Percentiles rank a stretch among this genome's conserved stretches.
phyloP scores from a whole-genome alignment of 2,888 invertebrate species.

The Thereva unica region DNA sequence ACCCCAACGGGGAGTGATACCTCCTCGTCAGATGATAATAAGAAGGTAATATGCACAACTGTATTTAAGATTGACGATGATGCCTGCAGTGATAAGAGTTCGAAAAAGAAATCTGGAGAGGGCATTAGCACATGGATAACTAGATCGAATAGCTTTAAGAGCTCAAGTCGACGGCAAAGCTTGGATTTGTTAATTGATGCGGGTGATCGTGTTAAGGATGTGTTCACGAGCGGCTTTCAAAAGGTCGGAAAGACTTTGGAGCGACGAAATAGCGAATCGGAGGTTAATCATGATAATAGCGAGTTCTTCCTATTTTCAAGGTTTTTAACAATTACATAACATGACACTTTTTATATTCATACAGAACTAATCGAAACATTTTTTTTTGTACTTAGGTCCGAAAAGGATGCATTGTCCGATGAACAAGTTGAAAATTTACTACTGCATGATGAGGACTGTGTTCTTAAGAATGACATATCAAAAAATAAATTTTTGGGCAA shows the following conservation, averaged over 20 bases:
- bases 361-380: not conserved
- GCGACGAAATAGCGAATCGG: slow-evolving; percentile 72
- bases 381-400: slow-evolving; percentile 47
- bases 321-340: slow-evolving; percentile 48
- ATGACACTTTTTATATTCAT: not conserved
- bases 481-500: slow-evolving; percentile 37
- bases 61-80: slow-evolving; percentile 48
- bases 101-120: slow-evolving; percentile 59
- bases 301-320: slow-evolving; percentile 58
- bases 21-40: slow-evolving; percentile 55
- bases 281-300: slow-evolving; percentile 59
- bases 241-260: slow-evolving; percentile 70
- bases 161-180: slow-evolving; percentile 66
- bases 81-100: slow-evolving; percentile 49
- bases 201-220: slow-evolving; percentile 79
- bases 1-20: slow-evolving; percentile 53
- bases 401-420: slow-evolving; percentile 57
- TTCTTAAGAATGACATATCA: slow-evolving; percentile 45
- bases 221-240: slow-evolving; percentile 77
- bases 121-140: slow-evolving; percentile 51
- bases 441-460: slow-evolving; percentile 38
- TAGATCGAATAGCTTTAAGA: slow-evolving; percentile 55
- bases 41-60: slow-evolving; percentile 57
- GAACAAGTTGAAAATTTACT: slow-evolving; percentile 57
- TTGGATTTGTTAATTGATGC: slow-evolving; percentile 78